Evolutionary conservation across 53 echinoderm and acorn worm species (phyloP).

Genomic region (Pentamera pediparva): DNA sequence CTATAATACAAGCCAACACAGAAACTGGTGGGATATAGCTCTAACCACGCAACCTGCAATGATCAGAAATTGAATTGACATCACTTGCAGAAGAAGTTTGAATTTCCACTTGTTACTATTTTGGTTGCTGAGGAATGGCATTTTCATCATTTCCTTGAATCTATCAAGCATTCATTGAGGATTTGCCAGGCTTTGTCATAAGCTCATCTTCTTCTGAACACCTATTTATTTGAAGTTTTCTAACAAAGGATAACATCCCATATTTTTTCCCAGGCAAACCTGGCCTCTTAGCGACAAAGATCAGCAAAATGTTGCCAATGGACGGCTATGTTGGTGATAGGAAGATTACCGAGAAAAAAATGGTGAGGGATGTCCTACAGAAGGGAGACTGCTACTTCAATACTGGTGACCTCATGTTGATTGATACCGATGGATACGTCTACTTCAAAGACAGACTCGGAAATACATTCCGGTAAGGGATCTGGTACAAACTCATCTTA

Average conservation of each 20-base stretch:
- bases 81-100: too few species aligned
- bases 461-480: conserved; percentile 83
- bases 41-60: too few species aligned
- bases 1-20: too few species aligned
- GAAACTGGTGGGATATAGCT: too few species aligned
- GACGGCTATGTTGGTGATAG: conserved; percentile 66
- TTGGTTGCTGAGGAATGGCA: too few species aligned
- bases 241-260: too few species aligned
- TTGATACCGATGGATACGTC: conserved; percentile 67
- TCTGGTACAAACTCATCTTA: too few species aligned
- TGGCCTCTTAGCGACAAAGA: conserved; percentile 40
- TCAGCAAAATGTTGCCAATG: conserved; percentile 4
- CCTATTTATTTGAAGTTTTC: not conserved
- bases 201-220: not conserved
- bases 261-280: conserved; percentile 38
- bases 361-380: conserved; percentile 59
- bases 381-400: conserved; percentile 82
- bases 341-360: conserved; percentile 59
- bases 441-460: conserved; percentile 92
- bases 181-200: too few species aligned
- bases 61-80: too few species aligned
- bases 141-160: too few species aligned
- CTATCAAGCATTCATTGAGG: too few species aligned
- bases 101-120: too few species aligned
- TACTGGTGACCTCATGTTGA: conserved; percentile 77